Base-by-base conservation (phyloP, 2,113 vertebrate genomes). In the Campylomormyrus numenius region DNA sequence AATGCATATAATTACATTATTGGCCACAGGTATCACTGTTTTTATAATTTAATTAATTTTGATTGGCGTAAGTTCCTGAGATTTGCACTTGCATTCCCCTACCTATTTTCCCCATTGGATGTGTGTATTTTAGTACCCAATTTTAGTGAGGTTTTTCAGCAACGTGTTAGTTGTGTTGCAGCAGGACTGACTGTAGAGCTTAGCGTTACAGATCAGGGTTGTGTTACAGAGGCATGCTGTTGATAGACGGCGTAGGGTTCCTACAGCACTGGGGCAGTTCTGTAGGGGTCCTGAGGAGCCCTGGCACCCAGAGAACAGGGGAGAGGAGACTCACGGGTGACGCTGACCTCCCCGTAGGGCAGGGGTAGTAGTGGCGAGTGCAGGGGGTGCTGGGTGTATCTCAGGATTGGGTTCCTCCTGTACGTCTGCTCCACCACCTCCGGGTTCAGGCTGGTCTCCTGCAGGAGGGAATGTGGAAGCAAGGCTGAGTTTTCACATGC, bases 321-420 rank as follows among this genome's bases (percentile, higher is more conserved):
- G n/a, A 13, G 15, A 31, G 48, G n/a, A 31, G 1, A 94, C 97
- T 96, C 91, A 98, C 97, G 62, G 92, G 92, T 96, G 89, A 94
- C 88, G 77, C 94, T 96, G 91, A 98, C 95, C 91, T 98, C 97
- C 91, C 97, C 97, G 0, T 98, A 98, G 0, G 97, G 97, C 0
- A 98, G 94, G 0, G 97, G 97, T 74, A 98, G 96, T 7, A 98
- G 94, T 3, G 98, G 97, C 0, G 98, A 96, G 92, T 98, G 98
- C 93, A 98, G 93, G 0, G 98, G 97, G 90, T 98, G 97, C 95
- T 98, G 98, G 1, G 97, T 98, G 88, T 98, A 98, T 95, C 98
- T 93, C 85, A 98, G 92, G 92, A 98, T 98, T 35, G 97, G 97
- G 92, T 98, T 98, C 92, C 98, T 97, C 92, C 96, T 94, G 19